Evolutionary conservation across 2,113 vertebrate species (phyloP).

Genomic region (Atrichornis clamosus): DNA sequence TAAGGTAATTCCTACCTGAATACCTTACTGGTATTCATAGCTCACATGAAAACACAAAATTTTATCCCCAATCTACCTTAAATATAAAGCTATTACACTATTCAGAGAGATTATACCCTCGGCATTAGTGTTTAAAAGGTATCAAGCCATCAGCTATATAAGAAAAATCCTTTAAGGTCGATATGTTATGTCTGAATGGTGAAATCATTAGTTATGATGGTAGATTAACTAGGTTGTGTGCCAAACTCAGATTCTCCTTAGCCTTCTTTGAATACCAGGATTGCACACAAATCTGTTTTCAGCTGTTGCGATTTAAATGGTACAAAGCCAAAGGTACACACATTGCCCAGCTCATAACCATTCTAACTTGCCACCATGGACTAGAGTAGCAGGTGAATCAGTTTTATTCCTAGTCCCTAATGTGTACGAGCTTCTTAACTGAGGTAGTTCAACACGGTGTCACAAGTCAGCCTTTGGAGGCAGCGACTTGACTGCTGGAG

Average conservation of each 20-base stretch:
- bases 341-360: not conserved
- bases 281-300: not conserved
- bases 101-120: constrained; percentile 42
- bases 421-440: not conserved
- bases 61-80: constrained; percentile 56
- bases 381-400: not conserved
- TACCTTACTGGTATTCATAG: constrained; percentile 31
- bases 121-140: constrained; percentile 28
- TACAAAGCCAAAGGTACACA: not conserved
- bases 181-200: constrained; percentile 10
- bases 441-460: not conserved
- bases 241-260: not conserved
- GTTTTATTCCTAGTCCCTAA: not conserved
- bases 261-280: not conserved
- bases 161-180: constrained; percentile 39
- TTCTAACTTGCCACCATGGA: not conserved
- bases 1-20: constrained; percentile 61
- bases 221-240: constrained; percentile 24
- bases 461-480: not conserved
- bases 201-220: constrained; percentile 34
- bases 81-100: constrained; percentile 41
- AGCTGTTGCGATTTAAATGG: not conserved
- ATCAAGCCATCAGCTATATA: constrained; percentile 20
- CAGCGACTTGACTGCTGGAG: not conserved
- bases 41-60: constrained; percentile 49